These are phyloP conservation scores for Ursus arctos DNA, from an alignment of 2,113 vertebrate species.

Conservation along the genomic window DNA sequence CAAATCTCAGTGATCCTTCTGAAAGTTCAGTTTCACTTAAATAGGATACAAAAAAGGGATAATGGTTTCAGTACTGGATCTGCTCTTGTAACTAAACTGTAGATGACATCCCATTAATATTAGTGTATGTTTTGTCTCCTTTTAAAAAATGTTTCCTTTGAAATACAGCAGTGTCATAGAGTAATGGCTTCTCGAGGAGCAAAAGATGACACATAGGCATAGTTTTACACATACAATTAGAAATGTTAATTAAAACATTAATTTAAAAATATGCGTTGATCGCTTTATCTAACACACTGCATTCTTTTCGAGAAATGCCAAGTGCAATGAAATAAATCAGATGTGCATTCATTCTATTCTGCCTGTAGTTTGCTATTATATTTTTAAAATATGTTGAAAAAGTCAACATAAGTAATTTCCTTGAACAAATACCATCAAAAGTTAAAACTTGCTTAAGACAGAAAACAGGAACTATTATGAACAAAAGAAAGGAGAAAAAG, in stretches of 20 bases:
- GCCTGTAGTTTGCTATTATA: background rate
- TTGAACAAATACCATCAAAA: background rate
- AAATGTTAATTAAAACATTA: constrained; percentile 61
- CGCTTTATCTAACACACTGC: background rate
- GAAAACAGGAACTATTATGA: background rate
- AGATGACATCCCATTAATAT: background rate
- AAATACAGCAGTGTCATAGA: background rate
- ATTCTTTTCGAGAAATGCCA: constrained; percentile 40
- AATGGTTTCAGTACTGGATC: background rate
- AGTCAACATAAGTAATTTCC: background rate
- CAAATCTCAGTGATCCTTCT: background rate
- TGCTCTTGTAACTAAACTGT: background rate
- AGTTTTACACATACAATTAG: constrained; percentile 37
- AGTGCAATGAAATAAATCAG: constrained; percentile 5
- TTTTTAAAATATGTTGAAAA: constrained; percentile 36
- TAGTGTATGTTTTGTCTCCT: background rate
- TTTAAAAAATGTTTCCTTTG: background rate
- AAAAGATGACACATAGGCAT: background rate
- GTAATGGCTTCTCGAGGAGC: background rate
- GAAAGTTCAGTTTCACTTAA: background rate
- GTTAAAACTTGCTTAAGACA: background rate
- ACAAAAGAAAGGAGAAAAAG: background rate
- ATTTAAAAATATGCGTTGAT: background rate
- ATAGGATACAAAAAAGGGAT: background rate
- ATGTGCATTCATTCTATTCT: constrained; percentile 10